Evolutionary conservation across 2,888 invertebrate genomes (phyloP).

Genomic region (Sinhomidia bicolor): DNA sequence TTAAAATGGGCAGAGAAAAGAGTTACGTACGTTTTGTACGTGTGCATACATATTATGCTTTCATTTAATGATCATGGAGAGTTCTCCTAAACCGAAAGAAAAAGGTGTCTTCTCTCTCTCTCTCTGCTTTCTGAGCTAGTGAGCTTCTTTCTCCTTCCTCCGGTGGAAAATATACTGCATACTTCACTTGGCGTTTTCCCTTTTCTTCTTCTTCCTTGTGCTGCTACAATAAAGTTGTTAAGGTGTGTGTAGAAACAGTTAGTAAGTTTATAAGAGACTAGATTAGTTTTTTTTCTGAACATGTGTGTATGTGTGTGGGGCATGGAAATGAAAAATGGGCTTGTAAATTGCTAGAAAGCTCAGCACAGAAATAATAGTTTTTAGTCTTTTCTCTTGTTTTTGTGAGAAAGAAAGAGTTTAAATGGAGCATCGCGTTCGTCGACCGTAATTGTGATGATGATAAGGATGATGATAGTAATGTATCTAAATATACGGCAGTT

Average conservation of each 20-base stretch:
- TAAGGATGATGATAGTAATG: not conserved
- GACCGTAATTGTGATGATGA: not conserved
- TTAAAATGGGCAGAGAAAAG: conserved; percentile 4
- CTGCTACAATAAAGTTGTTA: conserved; percentile 30
- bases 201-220: not conserved
- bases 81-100: too few relatives aligned
- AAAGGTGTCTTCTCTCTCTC: not conserved
- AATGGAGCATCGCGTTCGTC: conserved; percentile 34
- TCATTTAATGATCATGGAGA: not conserved
- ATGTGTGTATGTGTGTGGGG: conserved; percentile 14
- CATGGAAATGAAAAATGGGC: conserved; percentile 60
- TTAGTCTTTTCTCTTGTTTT: not conserved
- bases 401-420: not conserved
- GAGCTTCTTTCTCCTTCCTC: not conserved
- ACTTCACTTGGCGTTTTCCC: not conserved
- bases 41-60: conserved; percentile 35
- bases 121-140: not conserved
- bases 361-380: not conserved
- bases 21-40: conserved; percentile 45
- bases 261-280: too few relatives aligned
- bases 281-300: conserved; percentile 40
- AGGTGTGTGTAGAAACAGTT: too few relatives aligned
- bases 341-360: conserved; percentile 8
- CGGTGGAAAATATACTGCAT: not conserved
- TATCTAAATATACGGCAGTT: not conserved